These are phyloP conservation scores for Drosophila kanekoi DNA, from an alignment of 2,888 invertebrate genomes.

Conservation along the genomic window DNA sequence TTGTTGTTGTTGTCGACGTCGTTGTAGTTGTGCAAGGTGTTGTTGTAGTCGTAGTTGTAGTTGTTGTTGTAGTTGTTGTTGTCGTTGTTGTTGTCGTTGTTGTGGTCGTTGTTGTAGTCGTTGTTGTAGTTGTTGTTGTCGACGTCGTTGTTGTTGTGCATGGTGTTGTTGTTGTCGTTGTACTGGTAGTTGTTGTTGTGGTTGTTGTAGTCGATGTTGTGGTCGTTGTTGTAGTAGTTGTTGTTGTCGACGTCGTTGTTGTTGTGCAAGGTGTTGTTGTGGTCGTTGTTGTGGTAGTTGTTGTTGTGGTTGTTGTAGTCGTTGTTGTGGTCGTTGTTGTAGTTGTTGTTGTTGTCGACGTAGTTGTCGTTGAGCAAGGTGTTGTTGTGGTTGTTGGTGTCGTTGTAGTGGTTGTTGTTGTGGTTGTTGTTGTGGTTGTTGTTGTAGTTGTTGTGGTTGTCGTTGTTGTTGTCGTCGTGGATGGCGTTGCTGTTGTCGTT, in stretches of 20 bases:
- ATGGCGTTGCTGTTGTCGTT: no score
- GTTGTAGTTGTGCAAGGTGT: slow-evolving; percentile 11
- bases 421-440: slow-evolving; percentile 5
- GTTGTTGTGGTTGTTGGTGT: neutral
- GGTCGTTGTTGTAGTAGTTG: neutral
- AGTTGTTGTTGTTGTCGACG: neutral
- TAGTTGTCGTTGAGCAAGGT: neutral
- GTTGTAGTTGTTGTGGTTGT: no score
- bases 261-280: neutral
- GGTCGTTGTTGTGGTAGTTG: neutral
- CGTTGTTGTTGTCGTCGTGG: no score
- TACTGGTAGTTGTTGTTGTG: slow-evolving; percentile 2
- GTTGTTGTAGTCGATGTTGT: neutral
- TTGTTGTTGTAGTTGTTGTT: neutral
- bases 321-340: neutral
- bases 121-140: slow-evolving; percentile 4
- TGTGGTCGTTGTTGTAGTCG: slow-evolving; percentile 1
- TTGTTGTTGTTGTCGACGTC: neutral
- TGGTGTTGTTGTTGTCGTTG: neutral
- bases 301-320: neutral
- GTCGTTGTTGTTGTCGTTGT: slow-evolving; percentile 10
- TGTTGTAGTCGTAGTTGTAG: slow-evolving; percentile 5
- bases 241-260: neutral
- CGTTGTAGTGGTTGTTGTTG: neutral
- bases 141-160: neutral